Evolutionary conservation across 2,113 vertebrate genomes (phyloP), one percentile per base, ranked within the genome.

Genomic region (Dipodomys ordii): DNA sequence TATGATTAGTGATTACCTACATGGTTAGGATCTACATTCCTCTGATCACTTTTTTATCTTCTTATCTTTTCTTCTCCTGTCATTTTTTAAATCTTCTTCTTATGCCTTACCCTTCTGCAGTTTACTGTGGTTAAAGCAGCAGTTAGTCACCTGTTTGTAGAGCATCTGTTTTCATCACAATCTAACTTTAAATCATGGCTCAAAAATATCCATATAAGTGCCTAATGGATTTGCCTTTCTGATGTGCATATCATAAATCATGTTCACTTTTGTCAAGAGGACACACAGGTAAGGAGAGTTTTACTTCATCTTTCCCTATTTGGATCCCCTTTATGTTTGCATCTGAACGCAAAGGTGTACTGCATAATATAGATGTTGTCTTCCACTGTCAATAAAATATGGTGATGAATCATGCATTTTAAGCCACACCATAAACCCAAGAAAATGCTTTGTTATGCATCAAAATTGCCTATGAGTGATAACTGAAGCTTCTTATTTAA

Each of bases 81-180:
- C 90, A 88, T 67, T 16, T 57, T 16, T 57, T 16, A 57, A 13
- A 53, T 53, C 12, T 53, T 53, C 49, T 53, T 13, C 39, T 39
- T 39, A 72, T 62, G 85, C 23, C 44, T 90, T 69, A 65, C 65
- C 49, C 53, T 92, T 74, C 82, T 90, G 32, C 27, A 57, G 72
- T 83, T 85, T 77, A 79, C 65, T 83, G 65, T 83, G 80, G 39
- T 77, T 93, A 92, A 88, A 90, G 80, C 30, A 64, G n/a, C 39
- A 92, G 53, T 78, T 81, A 93, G 7, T 76, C 91, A 83, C 10
- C 16, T 88, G 67, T 39, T 72, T 68, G 9, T 57, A 81, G 72
- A 96, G 32, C 57, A 88, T 71, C 30, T 88, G 69, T 84, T 88
- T 91, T 76, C 32, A 76, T 68, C 72, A 68, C 72, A 85, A 23